These are phyloP conservation scores for Silurus aristotelis DNA, from an alignment of 2,797 vertebrate genomes.

Conservation along the genomic window DNA sequence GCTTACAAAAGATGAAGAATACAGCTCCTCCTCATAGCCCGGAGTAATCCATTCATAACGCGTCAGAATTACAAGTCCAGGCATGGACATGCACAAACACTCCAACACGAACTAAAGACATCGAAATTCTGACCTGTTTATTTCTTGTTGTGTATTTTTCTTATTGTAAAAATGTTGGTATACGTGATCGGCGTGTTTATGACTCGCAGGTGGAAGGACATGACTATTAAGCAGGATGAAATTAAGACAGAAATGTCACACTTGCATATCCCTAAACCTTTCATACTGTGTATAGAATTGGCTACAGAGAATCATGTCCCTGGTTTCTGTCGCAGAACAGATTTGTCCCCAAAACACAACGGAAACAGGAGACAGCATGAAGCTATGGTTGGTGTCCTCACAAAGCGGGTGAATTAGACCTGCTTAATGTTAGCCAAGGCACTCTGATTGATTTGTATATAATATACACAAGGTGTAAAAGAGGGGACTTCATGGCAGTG, in stretches of 20 bases:
- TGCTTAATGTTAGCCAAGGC: conserved; percentile 28
- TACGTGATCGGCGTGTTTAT: background rate
- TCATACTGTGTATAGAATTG: conserved; percentile 23
- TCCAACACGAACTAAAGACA: background rate
- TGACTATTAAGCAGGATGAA: conserved; percentile 1
- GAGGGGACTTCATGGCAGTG: conserved; percentile 16
- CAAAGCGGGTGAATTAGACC: background rate
- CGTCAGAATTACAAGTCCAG: conserved; percentile 12
- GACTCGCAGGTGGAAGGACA: background rate
- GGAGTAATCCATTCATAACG: conserved; percentile 19
- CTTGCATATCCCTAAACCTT: too few relatives aligned
- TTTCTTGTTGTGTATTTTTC: background rate
- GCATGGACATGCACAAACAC: conserved; percentile 21
- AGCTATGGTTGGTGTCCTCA: conserved; percentile 11
- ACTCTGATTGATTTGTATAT: background rate
- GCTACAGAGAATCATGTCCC: conserved; percentile 19
- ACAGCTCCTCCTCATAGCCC: conserved; percentile 20
- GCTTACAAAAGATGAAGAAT: conserved; percentile 19
- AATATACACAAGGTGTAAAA: conserved; percentile 29
- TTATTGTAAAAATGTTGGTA: background rate
- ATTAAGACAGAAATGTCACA: conserved; percentile 18
- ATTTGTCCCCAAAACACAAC: conserved; percentile 10
- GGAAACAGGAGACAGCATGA: conserved; percentile 8
- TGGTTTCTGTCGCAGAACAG: conserved; percentile 40
- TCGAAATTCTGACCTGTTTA: conserved; percentile 13